Conservation (phyloP, 2,113 vertebrate species). For the Rynchops niger region DNA sequence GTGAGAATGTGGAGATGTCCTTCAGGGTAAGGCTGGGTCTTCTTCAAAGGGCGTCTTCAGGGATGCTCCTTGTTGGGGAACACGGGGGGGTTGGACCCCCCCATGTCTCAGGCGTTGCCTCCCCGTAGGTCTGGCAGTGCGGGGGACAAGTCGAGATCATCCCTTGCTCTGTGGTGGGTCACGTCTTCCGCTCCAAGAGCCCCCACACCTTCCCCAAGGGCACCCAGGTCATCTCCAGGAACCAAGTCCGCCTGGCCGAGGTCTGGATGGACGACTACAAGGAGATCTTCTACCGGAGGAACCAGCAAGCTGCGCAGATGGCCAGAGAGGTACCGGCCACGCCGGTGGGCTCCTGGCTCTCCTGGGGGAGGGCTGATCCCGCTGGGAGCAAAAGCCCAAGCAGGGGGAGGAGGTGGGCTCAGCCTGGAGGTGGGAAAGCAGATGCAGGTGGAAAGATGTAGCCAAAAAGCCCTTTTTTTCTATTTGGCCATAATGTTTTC, state of each 20-base stretch:
- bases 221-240: conserved; percentile 90
- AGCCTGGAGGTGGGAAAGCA: no score
- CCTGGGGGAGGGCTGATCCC: background rate
- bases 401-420: background rate
- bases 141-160: conserved; percentile 92
- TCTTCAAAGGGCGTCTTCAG: background rate
- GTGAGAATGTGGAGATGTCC: conserved; percentile 98
- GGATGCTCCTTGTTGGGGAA: background rate
- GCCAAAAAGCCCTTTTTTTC: background rate
- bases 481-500: background rate
- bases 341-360: accelerated
- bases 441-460: background rate
- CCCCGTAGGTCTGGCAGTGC: conserved; percentile 92
- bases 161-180: conserved; percentile 94
- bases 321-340: conserved; percentile 78
- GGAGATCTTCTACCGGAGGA: conserved; percentile 90
- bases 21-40: conserved; percentile 84
- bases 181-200: conserved; percentile 95
- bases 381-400: background rate
- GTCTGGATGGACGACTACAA: conserved; percentile 97
- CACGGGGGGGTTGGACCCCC: accelerated
- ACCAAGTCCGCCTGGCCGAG: conserved; percentile 94
- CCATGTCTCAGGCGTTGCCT: background rate
- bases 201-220: conserved; percentile 97
- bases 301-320: conserved; percentile 85